phyloP scores from a whole-genome alignment of 1,140 invertebrate genomes.

The Drosophila ananassae region DNA sequence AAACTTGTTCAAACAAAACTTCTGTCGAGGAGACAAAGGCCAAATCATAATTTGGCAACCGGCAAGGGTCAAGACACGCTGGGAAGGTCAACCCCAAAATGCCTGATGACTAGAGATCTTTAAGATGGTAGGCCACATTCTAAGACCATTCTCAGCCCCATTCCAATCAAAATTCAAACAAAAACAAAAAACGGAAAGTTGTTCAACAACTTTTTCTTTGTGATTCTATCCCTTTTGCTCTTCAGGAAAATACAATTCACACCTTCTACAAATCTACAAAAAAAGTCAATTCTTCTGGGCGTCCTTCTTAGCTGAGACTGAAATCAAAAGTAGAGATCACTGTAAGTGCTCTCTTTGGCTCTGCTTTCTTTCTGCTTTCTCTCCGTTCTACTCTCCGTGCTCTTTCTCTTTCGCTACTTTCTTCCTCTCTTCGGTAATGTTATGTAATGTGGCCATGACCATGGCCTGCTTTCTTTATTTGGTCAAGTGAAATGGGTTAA shows the following conservation, averaged over 20 bases:
- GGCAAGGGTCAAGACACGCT: conserved; percentile 71
- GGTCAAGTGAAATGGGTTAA: conserved; percentile 75
- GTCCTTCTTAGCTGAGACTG: conserved; percentile 57
- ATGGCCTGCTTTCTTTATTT: conserved; percentile 73
- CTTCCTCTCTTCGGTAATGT: conserved; percentile 30
- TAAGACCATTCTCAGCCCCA: conserved; percentile 14
- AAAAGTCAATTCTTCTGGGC: conserved; percentile 15
- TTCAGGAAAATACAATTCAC: conserved; percentile 9
- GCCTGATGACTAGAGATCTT: conserved; percentile 1
- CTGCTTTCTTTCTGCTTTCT: conserved; percentile 27
- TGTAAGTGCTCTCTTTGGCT: conserved; percentile 23
- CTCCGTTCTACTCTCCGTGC: conserved; percentile 39
- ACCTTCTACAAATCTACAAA: conserved; percentile 16
- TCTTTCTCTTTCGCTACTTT: conserved; percentile 64
- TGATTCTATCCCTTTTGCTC: conserved; percentile 8
- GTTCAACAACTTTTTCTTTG: conserved; percentile 40
- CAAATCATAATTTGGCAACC: conserved; percentile 46
- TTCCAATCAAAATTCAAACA: conserved; percentile 22
- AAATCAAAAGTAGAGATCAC: conserved; percentile 69
- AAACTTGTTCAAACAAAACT: conserved; percentile 69
- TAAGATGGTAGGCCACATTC: too few species aligned
- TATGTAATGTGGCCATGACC: conserved; percentile 61
- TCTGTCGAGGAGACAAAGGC: conserved; percentile 42
- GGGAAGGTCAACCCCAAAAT: conserved; percentile 53
- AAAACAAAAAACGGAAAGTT: conserved; percentile 55